These are phyloP conservation scores for Chlorocebus sabaeus DNA, from an alignment of 2,113 vertebrate species.

Conservation along the genomic window DNA sequence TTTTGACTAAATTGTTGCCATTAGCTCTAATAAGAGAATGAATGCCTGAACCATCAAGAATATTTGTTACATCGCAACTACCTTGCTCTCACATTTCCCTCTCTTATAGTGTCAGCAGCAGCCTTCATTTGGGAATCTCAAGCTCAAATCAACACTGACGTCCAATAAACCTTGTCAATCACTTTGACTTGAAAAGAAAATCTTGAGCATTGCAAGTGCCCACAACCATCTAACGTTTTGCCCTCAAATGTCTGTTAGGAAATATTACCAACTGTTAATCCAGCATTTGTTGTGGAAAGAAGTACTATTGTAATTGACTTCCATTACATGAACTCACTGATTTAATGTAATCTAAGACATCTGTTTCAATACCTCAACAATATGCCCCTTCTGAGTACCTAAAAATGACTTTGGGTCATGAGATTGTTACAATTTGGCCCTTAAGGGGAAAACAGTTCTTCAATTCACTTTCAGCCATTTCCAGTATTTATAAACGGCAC, in stretches of 20 bases:
- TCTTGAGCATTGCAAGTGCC: background rate
- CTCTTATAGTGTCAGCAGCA: background rate
- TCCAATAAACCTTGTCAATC: background rate
- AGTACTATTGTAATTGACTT: background rate
- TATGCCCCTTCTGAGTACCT: background rate
- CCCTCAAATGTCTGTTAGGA: background rate
- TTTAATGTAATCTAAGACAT: background rate
- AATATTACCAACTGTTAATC: background rate
- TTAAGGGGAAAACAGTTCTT: background rate
- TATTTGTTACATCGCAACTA: conserved; percentile 26
- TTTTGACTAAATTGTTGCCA: conserved; percentile 60
- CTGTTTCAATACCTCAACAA: background rate
- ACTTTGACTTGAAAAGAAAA: background rate
- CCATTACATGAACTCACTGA: background rate
- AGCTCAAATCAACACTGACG: background rate
- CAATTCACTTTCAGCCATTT: background rate
- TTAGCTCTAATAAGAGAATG: conserved; percentile 34
- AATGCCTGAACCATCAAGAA: conserved; percentile 31
- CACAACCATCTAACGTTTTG: background rate
- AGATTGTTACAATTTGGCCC: background rate
- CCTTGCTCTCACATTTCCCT: background rate
- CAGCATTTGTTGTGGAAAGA: background rate
- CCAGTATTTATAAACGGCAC: background rate
- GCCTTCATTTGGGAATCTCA: background rate
- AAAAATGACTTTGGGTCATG: background rate